Base-by-base conservation (phyloP, 2,888 invertebrate species). In the Papilio elwesi region DNA sequence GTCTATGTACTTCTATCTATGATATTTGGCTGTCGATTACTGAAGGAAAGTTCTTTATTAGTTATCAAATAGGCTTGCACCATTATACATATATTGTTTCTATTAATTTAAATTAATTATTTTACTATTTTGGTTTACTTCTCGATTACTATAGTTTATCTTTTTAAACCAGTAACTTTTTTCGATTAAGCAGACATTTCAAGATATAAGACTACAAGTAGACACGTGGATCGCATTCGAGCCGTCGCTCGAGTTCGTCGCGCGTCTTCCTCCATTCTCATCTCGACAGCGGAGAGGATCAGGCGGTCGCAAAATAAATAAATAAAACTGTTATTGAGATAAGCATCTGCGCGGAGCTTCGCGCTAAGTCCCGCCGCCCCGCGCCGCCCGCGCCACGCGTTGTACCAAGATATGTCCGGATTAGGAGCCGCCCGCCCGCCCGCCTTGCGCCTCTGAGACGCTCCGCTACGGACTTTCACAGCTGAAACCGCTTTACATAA, bases 311-410 rank as follows among this genome's bases (percentile, higher is more conserved):
- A 92, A 92, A 93, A 26, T 26, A 26, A 93, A 93, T 93, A 93
- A 93, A 93, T 93, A 93, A 93, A 93, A 93, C 91, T 93, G 93
- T 93, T 93, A 93, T 93, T 93, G 93, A 90, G 93, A 92, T 92
- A 93, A 93, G 90, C 92, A 92, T 93, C 92, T 93, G 92, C 90
- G 86, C 87, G 83, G 86, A 92, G 92, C 91, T 92, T 92, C 92
- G 82, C 89, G 87, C 91, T 92, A 92, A 93, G 92, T 91, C 92
- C 91, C 90, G 87, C 87, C 88, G 91, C 90, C 92, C 91, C 91
- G 91, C 91, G 87, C 85, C 90, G 91, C 43, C 43, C 43, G 43
- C 43, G 43, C 43, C 43, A 0, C 9, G 91, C 90, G 90, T 90
- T 91, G 92, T 92, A 88, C 90, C 87, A 87, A 92, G 93, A 93